These are phyloP conservation scores for Pogonognathellus flavescens DNA, from an alignment of 1,140 invertebrate species.

Conservation along the genomic window DNA sequence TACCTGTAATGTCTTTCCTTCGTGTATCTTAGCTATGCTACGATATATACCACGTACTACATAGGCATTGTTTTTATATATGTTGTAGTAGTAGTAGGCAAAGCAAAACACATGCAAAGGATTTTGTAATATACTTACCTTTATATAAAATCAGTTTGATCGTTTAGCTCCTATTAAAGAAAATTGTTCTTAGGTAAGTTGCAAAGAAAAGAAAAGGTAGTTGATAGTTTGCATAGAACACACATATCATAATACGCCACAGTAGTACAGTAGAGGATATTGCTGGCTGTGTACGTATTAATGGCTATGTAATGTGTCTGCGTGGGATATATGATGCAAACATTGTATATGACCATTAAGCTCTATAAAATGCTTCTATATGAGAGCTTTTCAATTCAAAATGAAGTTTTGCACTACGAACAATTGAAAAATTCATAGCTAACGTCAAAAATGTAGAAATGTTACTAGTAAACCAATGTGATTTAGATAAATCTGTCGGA, in stretches of 20 bases:
- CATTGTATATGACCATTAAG: not conserved
- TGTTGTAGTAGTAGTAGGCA: not conserved
- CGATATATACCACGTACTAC: too few relatives aligned
- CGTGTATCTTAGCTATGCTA: too few relatives aligned
- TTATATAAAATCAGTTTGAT: not conserved
- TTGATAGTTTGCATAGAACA: not conserved
- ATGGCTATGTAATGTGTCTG: not conserved
- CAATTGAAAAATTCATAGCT: not conserved
- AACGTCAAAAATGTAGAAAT: not conserved
- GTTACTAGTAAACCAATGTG: not conserved
- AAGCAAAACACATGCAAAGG: not conserved
- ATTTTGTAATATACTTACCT: too few relatives aligned
- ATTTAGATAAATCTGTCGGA: too few relatives aligned
- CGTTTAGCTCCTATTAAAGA: not conserved
- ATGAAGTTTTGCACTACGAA: conserved; percentile 2
- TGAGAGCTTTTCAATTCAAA: not conserved
- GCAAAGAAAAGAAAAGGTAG: conserved; percentile 33
- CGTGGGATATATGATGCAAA: conserved; percentile 20
- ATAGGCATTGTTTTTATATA: too few relatives aligned
- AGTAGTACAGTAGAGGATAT: not conserved
- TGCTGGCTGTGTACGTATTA: not conserved
- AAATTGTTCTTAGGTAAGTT: conserved; percentile 40
- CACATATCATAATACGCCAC: not conserved
- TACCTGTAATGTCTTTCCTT: too few relatives aligned
- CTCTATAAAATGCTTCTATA: not conserved